Evolutionary conservation across 2,113 vertebrate genomes (phyloP), one percentile per base, ranked within the genome.

Genomic region (Melanocharis versteri): DNA sequence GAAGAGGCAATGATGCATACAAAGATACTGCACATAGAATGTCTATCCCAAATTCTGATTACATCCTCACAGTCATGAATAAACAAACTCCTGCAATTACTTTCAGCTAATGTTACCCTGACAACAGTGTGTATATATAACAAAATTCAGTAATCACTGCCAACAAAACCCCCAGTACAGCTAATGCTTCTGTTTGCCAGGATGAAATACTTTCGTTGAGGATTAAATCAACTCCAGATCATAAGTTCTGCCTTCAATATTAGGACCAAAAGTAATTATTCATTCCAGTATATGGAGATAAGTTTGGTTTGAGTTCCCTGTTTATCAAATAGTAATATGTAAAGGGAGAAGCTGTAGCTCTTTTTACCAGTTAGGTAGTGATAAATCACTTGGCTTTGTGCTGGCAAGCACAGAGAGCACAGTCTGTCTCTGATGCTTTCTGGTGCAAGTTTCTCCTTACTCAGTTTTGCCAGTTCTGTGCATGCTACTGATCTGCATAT

Each of bases 41-140:
- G 11, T 33, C 81, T 61, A 39, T 70, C 39, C 50, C 58, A 80
- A 87, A 80, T 94, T 90, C 68, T 88, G 73, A 62, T 62, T 90
- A 51, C 82, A 83, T 66, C 64, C 56, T 91, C 56, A 48, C 33
- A 88, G 64, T 94, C 79, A 68, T 81, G 79, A 90, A 83, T 96
- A 94, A 97, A 88, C 75, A 91, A 85, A 85, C 50, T 58, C 86
- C 45, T 64, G 68, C 71, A 83, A 65, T 96, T 95, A 81, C 42
- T 88, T 72, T 61, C 62, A 54, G 75, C 80, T 96, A 48, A 77
- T 66, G 94, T 94, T 94, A 60, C 87, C 90, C 47, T 95, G 96
- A 78, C 93, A 77, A 96, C 95, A 70, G 79, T 24, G 88, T 83
- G 62, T 91, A 79, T 93, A 54, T 95, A 70, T 80, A 93, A 94